Base-by-base conservation (phyloP, 2,113 vertebrate genomes). In the Neomonachus schauinslandi region DNA sequence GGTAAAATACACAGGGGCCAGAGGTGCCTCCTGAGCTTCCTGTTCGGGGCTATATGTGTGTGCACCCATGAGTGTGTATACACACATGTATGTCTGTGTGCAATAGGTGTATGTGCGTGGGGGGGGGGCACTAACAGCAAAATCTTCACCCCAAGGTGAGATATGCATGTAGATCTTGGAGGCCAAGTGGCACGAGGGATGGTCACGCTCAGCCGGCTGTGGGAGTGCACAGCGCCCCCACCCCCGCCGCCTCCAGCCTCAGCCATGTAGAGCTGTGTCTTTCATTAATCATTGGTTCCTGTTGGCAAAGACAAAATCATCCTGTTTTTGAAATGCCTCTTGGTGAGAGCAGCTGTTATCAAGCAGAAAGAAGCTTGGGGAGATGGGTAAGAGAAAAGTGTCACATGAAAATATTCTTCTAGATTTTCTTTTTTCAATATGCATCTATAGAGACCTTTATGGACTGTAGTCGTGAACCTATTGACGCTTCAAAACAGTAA, bases 401-500 rank as follows among this genome's bases (percentile, higher is more conserved):
- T 53, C 67, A 39, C 31, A 79, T 63, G 12, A 86, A 81, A 81
- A 84, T 10, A 31, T 67, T 93, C 86, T 96, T 69, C 63, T 85
- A 69, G 57, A 71, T 74, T 92, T 94, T 89, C 46, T 81, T 91
- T 57, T 82, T 97, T 46, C 91, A 80, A 42, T 89, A 59, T 55
- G 3, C 46, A 65, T 57, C n/a, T 51, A 51, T 26, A 86, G n/a
- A 72, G 5, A 93, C n/a, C 39, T n/a, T 10, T 6, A 33, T 1
- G 49, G 14, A 24, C 61, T 91, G 0, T 24, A 65, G 24, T 81
- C 53, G 16, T 77, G n/a, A 87, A 86, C 9, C 24, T 67, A n/a
- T 0, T 51, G 69, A 92, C 42, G 21, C 31, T 88, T 92, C 80
- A 96, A 67, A 59, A 74, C 39, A 46, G 11, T 39, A 63, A 87